Evolutionary conservation across 2,113 vertebrate genomes (phyloP).

Genomic region (Ahaetulla prasina): DNA sequence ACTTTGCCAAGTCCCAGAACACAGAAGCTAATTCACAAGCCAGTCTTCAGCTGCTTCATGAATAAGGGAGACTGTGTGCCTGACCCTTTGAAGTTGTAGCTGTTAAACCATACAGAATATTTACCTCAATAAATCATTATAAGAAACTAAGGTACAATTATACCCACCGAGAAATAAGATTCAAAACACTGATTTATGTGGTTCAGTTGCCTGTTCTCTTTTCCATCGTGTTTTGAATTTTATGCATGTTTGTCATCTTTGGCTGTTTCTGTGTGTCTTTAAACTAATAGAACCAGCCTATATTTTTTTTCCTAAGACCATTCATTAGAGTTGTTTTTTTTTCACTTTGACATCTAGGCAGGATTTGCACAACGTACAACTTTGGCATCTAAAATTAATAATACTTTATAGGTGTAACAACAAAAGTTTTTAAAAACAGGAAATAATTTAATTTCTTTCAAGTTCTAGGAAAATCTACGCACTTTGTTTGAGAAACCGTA

Average conservation of each 20-base stretch:
- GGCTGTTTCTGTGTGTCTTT: slow-evolving; percentile 76
- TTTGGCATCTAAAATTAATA: slow-evolving; percentile 73
- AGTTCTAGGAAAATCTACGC: slow-evolving; percentile 44
- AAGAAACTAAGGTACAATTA: slow-evolving; percentile 83
- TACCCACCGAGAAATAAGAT: slow-evolving; percentile 79
- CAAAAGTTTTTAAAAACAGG: slow-evolving; percentile 27
- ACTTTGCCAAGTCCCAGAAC: slow-evolving; percentile 80
- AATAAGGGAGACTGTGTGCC: slow-evolving; percentile 81
- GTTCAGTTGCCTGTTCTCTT: slow-evolving; percentile 72
- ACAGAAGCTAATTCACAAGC: slow-evolving; percentile 81
- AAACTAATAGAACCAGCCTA: slow-evolving; percentile 73
- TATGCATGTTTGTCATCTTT: slow-evolving; percentile 80
- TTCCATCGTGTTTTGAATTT: slow-evolving; percentile 78
- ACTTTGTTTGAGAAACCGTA: slow-evolving; percentile 37
- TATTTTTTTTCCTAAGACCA: slow-evolving; percentile 62
- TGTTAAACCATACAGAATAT: slow-evolving; percentile 84
- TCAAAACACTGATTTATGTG: slow-evolving; percentile 81
- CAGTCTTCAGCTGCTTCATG: slow-evolving; percentile 75
- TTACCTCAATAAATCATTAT: slow-evolving; percentile 87
- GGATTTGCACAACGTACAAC: slow-evolving; percentile 71
- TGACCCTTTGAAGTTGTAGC: slow-evolving; percentile 79
- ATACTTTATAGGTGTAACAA: slow-evolving; percentile 62
- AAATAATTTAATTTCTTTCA: slow-evolving; percentile 67
- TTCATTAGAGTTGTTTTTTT: slow-evolving; percentile 76
- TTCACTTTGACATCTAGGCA: slow-evolving; percentile 72